Percentiles rank a stretch among this genome's conserved stretches.
Conservation (phyloP, 2,888 invertebrate genomes). For the Sussaba pulchella region DNA sequence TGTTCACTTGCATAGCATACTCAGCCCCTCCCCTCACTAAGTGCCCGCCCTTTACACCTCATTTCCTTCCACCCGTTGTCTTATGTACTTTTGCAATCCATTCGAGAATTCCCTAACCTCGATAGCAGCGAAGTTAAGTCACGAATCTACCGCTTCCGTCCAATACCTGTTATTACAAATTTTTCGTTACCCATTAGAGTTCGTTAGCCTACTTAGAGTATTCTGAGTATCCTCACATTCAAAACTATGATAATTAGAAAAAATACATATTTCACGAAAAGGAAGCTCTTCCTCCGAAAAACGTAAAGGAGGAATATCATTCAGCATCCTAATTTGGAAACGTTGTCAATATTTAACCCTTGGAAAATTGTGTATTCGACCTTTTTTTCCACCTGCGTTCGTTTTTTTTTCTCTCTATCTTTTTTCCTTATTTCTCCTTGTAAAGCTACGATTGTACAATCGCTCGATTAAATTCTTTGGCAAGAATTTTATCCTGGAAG, state of each 20-base stretch:
- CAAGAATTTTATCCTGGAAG: conserved; percentile 54
- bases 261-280: not conserved
- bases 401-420: conserved; percentile 13
- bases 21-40: not conserved
- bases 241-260: not conserved
- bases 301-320: not conserved
- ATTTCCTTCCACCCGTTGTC: not conserved
- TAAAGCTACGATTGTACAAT: conserved; percentile 23
- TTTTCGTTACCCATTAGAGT: conserved; percentile 8
- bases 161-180: not conserved
- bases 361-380: conserved; percentile 3
- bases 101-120: conserved; percentile 33
- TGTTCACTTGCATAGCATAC: conserved; percentile 15
- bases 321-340: not conserved
- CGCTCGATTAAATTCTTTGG: conserved; percentile 48
- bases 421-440: conserved; percentile 8
- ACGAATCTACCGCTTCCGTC: conserved; percentile 4
- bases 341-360: not conserved
- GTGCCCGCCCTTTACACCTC: conserved; percentile 2
- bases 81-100: not conserved
- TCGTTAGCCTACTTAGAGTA: not conserved
- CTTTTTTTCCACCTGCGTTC: conserved; percentile 21
- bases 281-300: not conserved
- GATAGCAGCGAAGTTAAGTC: conserved; percentile 44
- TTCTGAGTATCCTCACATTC: not conserved